Evolutionary conservation across 1,140 invertebrate species (phyloP), one percentile per base, ranked within the genome.

Genomic region (Pseudoatta argentina): DNA sequence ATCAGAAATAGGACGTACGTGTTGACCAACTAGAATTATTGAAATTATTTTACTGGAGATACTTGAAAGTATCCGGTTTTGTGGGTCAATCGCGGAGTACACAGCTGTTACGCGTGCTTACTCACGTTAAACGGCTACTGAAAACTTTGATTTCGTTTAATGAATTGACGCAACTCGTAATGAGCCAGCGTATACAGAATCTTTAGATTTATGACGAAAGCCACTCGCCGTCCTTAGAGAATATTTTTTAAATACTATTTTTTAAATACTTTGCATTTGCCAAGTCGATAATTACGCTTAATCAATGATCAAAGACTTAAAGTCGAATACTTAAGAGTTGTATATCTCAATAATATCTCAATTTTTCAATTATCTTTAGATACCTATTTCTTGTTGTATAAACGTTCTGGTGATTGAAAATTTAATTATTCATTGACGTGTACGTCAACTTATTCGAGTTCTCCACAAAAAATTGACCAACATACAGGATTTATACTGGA

Each of bases 31-130:
- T 77, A 61, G 72, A 77, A 85, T 87, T 87, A 85, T 72, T 55
- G 78, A 51, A 76, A 53, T 83, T 73, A 83, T 59, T 85, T 85
- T 78, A 57, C 63, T 64, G 39, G 72, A 57, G 57, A 48, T 83
- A 87, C 86, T 48, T 34, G 78, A 85, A 61, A 73, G 39, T 48
- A 48, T 73, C 55, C 67, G 55, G 24, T 55, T 82, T 87, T 53
- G 59, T 76, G 69, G 30, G 24, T 75, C 86, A 76, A 18, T 12
- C 34, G 24, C 55, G 30, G n/a, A 83, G 61, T 73, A 14, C 34
- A 63, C 53, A 39, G 8, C 48, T 51, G 61, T 61, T 12, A 75
- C 57, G 53, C 59, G 51, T 85, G 51, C 71, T 85, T 85, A 59
- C 30, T 59, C 55, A 39, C 78, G 39, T 34, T 87, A 83, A 85